A percentile compares a stretch with the other conserved stretches of the same genome.
Conservation (phyloP, 30 jellyfish, hydroid and myxozoan species). For the Aurelia sp. region DNA sequence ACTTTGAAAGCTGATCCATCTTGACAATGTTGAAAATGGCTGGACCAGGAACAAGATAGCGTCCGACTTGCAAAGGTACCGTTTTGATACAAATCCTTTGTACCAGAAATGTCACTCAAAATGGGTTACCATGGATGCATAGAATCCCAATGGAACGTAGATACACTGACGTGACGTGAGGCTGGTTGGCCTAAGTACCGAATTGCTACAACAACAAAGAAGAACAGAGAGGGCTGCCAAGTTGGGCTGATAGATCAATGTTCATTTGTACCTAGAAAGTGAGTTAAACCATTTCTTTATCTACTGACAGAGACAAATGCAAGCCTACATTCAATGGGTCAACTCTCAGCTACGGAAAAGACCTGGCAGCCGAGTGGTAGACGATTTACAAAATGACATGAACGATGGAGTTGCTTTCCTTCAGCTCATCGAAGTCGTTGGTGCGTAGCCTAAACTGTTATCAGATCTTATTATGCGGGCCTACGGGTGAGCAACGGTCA, state of each 20-base stretch:
- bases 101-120: background rate
- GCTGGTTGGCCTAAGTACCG: constrained; percentile 33
- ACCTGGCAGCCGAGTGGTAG: constrained; percentile 75
- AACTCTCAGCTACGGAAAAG: constrained; percentile 86
- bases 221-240: background rate
- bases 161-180: constrained; percentile 37
- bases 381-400: constrained; percentile 76
- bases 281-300: background rate
- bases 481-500: background rate
- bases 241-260: too few relatives aligned
- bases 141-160: constrained; percentile 19
- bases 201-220: background rate
- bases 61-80: too few relatives aligned
- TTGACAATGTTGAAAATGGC: too few relatives aligned
- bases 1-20: too few relatives aligned
- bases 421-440: constrained; percentile 89
- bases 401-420: constrained; percentile 91
- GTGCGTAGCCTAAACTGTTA: constrained; percentile 19
- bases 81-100: too few relatives aligned
- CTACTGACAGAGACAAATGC: constrained; percentile 64
- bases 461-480: too few relatives aligned
- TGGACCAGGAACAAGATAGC: too few relatives aligned
- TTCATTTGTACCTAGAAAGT: too few relatives aligned
- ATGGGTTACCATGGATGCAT: constrained; percentile 42
- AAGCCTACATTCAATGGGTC: constrained; percentile 85